A percentile compares a stretch with the other conserved stretches of the same genome.
phyloP scores from a whole-genome alignment of 2,113 vertebrate species.

The Coryphaenoides rupestris region DNA sequence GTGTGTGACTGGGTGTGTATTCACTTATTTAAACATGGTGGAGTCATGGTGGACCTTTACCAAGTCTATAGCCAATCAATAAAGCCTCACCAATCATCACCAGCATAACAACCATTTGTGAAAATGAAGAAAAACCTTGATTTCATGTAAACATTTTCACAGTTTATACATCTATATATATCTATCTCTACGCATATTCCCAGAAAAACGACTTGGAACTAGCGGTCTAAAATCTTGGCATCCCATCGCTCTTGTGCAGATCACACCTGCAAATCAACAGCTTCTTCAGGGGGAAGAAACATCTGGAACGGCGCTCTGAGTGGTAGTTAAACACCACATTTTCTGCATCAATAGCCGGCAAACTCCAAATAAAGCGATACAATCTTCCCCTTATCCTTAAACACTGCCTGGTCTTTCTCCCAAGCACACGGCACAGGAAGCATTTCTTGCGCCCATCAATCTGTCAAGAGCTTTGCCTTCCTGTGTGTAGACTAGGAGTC shows the following conservation, averaged over 20 bases:
- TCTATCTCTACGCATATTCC: not conserved
- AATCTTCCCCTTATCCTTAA: constrained; percentile 3
- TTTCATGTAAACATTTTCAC: not conserved
- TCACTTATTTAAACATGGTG: too few species aligned
- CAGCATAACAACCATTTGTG: not conserved
- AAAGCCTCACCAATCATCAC: too few species aligned
- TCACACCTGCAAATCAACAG: constrained; percentile 25
- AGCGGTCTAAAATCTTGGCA: too few species aligned
- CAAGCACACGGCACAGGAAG: not conserved
- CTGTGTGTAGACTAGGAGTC: not conserved
- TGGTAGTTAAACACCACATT: constrained; percentile 13
- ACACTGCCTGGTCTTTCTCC: not conserved
- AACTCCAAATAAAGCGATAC: not conserved
- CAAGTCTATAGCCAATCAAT: too few species aligned
- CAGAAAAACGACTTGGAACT: too few species aligned
- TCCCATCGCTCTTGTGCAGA: constrained; percentile 27
- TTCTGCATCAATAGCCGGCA: constrained; percentile 9
- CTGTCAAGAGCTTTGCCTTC: constrained; percentile 11
- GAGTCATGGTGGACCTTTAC: too few species aligned
- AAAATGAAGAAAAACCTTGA: not conserved
- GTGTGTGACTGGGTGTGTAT: too few species aligned
- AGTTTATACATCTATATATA: too few species aligned
- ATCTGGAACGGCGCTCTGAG: constrained; percentile 30
- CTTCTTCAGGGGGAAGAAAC: constrained; percentile 15
- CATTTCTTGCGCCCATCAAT: constrained; percentile 14